Conservation (phyloP, 2,113 vertebrate genomes). For the Datnioides undecimradiatus region DNA sequence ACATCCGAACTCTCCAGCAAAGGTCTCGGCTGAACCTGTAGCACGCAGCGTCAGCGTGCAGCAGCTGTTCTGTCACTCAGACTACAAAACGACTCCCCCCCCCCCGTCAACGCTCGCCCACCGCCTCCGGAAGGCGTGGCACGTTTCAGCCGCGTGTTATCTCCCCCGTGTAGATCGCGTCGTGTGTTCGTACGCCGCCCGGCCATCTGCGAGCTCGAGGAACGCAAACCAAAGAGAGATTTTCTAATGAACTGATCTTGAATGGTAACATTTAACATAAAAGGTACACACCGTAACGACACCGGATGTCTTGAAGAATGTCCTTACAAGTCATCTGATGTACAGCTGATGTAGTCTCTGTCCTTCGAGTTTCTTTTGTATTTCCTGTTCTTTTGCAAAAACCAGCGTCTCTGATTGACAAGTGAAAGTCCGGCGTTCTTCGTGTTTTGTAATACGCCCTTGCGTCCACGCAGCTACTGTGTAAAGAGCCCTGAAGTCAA, state of each 20-base stretch:
- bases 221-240: slow-evolving; percentile 71
- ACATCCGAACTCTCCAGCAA: not conserved
- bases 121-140: not conserved
- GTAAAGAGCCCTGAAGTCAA: not conserved
- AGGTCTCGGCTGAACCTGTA: slow-evolving; percentile 9
- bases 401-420: not conserved
- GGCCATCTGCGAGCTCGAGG: not conserved
- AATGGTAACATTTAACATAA: not conserved
- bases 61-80: slow-evolving; percentile 19
- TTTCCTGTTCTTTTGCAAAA: not conserved
- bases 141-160: not conserved
- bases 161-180: not conserved
- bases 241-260: not conserved
- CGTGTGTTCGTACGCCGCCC: not conserved
- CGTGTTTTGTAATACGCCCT: not conserved
- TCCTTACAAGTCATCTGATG: not conserved
- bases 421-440: not conserved
- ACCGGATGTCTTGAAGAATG: slow-evolving; percentile 39
- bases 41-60: not conserved
- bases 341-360: not conserved
- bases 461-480: not conserved
- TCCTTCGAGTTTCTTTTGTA: not conserved
- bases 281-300: not conserved
- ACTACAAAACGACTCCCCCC: not conserved
- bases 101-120: not conserved